These are phyloP conservation scores for Cisticola juncidis DNA, from an alignment of 2,113 vertebrate species.

Conservation along the genomic window DNA sequence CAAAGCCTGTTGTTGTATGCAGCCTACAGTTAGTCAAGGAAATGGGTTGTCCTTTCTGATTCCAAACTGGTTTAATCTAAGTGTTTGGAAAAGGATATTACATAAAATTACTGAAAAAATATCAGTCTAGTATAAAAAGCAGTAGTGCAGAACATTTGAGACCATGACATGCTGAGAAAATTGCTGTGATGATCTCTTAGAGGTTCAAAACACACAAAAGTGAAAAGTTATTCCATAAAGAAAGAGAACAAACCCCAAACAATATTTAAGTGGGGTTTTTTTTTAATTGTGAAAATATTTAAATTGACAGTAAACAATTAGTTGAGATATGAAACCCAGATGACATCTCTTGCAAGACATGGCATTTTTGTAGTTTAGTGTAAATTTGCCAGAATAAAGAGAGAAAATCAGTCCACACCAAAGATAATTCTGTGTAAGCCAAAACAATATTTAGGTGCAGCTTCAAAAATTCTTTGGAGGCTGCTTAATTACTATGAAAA, in stretches of 20 bases:
- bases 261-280: background rate
- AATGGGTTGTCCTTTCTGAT: constrained; percentile 58
- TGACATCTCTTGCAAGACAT: background rate
- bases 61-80: constrained; percentile 11
- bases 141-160: background rate
- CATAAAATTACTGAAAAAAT: too few relatives aligned
- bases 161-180: background rate
- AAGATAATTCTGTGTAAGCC: background rate
- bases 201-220: background rate
- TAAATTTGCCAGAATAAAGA: background rate
- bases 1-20: constrained; percentile 9
- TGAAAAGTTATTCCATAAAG: background rate
- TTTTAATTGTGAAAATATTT: background rate
- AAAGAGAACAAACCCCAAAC: background rate
- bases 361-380: background rate
- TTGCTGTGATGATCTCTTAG: background rate
- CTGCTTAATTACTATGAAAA: background rate
- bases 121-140: background rate
- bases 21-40: constrained; percentile 58
- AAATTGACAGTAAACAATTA: background rate
- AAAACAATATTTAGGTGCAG: background rate
- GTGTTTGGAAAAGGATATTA: background rate
- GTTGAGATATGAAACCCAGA: background rate
- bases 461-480: background rate
- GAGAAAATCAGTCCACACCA: background rate